A percentile compares a stretch with the other conserved stretches of the same genome.
Evolutionary conservation across 2,113 vertebrate species (phyloP).

Genomic region (Ptilonorhynchus violaceus): DNA sequence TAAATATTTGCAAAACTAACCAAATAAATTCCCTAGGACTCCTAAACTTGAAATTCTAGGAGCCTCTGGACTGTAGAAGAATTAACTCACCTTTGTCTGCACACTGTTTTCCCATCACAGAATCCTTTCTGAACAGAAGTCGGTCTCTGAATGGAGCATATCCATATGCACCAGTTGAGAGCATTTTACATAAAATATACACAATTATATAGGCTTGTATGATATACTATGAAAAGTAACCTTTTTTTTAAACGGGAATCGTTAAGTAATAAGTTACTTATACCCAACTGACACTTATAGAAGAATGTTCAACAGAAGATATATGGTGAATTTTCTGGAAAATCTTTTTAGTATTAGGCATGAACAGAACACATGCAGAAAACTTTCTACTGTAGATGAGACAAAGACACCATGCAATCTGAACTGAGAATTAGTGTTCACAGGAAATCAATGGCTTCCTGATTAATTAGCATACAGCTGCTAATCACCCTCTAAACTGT

Average conservation of each 20-base stretch:
- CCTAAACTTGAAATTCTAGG: neutral
- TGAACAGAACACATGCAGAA: neutral
- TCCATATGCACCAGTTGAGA: neutral
- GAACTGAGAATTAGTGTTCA: constrained; percentile 64
- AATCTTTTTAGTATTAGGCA: neutral
- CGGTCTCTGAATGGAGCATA: neutral
- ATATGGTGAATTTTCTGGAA: neutral
- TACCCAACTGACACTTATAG: neutral
- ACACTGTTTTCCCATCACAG: neutral
- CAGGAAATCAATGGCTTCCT: constrained; percentile 56
- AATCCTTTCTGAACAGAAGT: neutral
- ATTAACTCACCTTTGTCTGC: neutral
- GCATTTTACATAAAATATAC: neutral
- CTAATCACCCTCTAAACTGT: constrained; percentile 66
- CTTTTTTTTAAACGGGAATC: neutral
- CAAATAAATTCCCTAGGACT: neutral
- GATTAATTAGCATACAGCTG: constrained; percentile 75
- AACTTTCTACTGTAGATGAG: neutral
- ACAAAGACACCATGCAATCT: constrained; percentile 58
- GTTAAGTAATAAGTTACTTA: neutral
- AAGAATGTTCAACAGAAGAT: neutral
- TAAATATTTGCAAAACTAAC: neutral
- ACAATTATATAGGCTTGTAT: neutral
- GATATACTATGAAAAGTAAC: neutral
- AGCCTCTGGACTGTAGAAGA: neutral